phyloP scores from a whole-genome alignment of 1,140 invertebrate genomes.

The Dufourea novaeangliae region DNA sequence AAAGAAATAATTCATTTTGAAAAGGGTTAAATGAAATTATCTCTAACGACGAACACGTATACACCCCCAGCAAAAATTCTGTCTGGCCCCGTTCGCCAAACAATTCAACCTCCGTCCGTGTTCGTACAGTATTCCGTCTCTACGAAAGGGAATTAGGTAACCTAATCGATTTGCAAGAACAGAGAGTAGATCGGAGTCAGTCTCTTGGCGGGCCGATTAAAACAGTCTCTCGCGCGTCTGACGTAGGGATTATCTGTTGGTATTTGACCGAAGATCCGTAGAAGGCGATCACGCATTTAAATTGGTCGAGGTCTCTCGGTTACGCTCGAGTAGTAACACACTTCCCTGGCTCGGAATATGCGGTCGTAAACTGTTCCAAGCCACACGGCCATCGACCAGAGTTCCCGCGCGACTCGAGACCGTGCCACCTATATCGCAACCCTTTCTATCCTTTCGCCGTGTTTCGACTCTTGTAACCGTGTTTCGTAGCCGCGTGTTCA shows the following conservation, averaged over 20 bases:
- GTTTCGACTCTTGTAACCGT: conserved; percentile 39
- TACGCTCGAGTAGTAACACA: conserved; percentile 67
- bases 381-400: conserved; percentile 63
- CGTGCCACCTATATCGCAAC: conserved; percentile 6
- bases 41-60: too few relatives aligned
- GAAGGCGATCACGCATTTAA: conserved; percentile 65
- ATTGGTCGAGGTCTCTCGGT: conserved; percentile 68
- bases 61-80: too few relatives aligned
- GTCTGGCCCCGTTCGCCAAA: too few relatives aligned
- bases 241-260: conserved; percentile 37
- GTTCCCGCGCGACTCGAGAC: conserved; percentile 40
- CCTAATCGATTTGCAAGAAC: not conserved
- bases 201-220: not conserved
- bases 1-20: too few relatives aligned
- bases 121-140: too few relatives aligned
- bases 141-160: not conserved
- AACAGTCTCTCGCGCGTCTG: not conserved
- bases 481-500: conserved; percentile 61
- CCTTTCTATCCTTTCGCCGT: conserved; percentile 49
- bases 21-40: too few relatives aligned
- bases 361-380: conserved; percentile 59
- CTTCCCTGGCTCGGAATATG: conserved; percentile 54
- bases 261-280: conserved; percentile 53
- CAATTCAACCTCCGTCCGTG: too few relatives aligned
- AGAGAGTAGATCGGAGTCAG: not conserved